Percentiles rank a stretch among this genome's conserved stretches.
These are phyloP conservation scores for Clupea harengus DNA, from an alignment of 2,113 vertebrate genomes.

Conservation along the genomic window DNA sequence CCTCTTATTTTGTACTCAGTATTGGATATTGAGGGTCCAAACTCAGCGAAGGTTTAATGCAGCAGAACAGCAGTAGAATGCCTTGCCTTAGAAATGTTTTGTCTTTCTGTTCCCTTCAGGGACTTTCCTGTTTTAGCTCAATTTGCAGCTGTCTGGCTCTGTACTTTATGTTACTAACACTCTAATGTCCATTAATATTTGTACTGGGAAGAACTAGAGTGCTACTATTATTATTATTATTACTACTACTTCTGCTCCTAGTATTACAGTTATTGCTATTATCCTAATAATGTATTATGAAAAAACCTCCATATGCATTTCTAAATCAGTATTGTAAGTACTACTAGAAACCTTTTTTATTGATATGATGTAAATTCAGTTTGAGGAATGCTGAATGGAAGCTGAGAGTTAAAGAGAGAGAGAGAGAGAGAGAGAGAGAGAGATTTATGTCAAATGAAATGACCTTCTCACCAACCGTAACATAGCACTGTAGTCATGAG, in stretches of 20 bases:
- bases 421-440: neutral
- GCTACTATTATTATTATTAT: neutral
- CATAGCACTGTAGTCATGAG: neutral
- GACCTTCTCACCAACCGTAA: constrained; percentile 1
- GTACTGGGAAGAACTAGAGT: constrained; percentile 6
- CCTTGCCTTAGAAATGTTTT: constrained; percentile 5
- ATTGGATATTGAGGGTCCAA: neutral
- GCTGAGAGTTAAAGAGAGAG: neutral
- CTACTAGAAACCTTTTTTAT: constrained; percentile 6
- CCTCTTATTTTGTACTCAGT: neutral
- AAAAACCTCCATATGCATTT: constrained; percentile 1
- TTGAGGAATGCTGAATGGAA: neutral
- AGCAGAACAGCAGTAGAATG: neutral
- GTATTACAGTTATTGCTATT: constrained; percentile 3
- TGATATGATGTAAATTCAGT: constrained; percentile 7
- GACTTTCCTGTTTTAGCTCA: neutral
- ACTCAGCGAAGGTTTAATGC: neutral
- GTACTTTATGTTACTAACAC: neutral
- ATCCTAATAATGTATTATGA: constrained; percentile 8
- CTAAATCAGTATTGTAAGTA: constrained; percentile 11
- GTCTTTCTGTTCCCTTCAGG: neutral
- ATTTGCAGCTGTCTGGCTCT: constrained; percentile 5
- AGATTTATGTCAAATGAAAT: neutral
- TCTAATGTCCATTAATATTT: neutral
- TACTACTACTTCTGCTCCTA: neutral